These are phyloP conservation scores for Formicarius rufipectus DNA, from an alignment of 2,113 vertebrate genomes.

Conservation along the genomic window DNA sequence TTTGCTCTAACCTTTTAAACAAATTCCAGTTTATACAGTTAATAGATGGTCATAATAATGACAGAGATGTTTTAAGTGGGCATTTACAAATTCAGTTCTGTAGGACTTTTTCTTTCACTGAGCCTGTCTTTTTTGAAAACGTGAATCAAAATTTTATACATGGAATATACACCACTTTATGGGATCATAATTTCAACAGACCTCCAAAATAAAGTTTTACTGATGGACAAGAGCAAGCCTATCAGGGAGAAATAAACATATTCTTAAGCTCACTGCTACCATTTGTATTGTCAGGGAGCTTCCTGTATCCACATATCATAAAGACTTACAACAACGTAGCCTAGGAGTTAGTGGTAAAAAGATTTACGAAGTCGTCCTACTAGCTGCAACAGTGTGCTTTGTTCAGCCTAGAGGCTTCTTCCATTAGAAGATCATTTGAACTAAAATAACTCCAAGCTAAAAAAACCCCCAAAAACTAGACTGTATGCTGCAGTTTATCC, in stretches of 20 bases:
- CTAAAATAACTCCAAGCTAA: background rate
- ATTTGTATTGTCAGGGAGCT: background rate
- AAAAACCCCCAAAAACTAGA: background rate
- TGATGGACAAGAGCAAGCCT: background rate
- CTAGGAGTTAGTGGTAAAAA: background rate
- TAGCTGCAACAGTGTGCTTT: background rate
- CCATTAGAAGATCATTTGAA: background rate
- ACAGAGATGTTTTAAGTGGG: background rate
- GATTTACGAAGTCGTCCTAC: background rate
- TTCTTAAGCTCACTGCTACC: background rate
- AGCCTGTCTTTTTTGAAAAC: background rate
- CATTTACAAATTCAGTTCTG: background rate
- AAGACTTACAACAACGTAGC: background rate
- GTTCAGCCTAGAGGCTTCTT: background rate
- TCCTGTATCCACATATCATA: background rate
- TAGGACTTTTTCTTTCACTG: background rate
- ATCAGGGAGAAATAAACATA: background rate
- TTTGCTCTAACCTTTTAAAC: background rate
- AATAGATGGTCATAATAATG: background rate
- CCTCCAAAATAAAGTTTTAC: background rate
- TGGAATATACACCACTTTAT: background rate
- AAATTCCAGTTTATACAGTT: background rate
- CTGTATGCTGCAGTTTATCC: background rate
- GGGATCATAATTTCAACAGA: background rate
- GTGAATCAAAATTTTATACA: background rate